phyloP scores from a whole-genome alignment of 2,797 vertebrate species.

The Pseudotriccus pelzelni region DNA sequence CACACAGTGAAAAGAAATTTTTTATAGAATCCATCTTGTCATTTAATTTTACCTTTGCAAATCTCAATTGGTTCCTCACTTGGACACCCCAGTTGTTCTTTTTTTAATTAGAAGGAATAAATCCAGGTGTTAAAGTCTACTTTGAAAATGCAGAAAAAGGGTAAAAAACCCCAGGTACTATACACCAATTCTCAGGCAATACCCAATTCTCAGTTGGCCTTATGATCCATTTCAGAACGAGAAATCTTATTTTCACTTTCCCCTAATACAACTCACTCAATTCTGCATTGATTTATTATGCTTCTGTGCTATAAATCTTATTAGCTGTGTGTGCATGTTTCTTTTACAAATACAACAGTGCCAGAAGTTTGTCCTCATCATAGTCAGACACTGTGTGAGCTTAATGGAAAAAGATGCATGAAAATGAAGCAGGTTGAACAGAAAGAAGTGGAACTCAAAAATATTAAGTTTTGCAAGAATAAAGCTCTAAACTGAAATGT shows the following conservation, averaged over 20 bases:
- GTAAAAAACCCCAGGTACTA: not conserved
- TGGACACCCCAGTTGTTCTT: not conserved
- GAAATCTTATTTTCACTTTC: slow-evolving; percentile 52
- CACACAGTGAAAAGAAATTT: not conserved
- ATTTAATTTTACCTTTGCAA: not conserved
- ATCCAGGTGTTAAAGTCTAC: not conserved
- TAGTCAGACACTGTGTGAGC: not conserved
- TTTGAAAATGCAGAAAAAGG: not conserved
- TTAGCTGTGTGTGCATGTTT: slow-evolving; percentile 28
- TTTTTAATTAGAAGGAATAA: not conserved
- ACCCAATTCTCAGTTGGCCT: not conserved
- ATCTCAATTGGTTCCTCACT: not conserved
- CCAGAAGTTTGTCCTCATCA: slow-evolving; percentile 27
- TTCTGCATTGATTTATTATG: slow-evolving; percentile 55
- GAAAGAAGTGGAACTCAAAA: not conserved
- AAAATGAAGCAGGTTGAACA: not conserved
- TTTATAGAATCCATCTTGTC: not conserved
- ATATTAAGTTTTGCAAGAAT: not conserved
- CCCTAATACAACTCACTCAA: slow-evolving; percentile 9
- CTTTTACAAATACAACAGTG: slow-evolving; percentile 28
- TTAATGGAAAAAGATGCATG: slow-evolving; percentile 14
- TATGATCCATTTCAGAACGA: slow-evolving; percentile 32
- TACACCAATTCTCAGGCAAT: not conserved
- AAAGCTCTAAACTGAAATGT: not conserved
- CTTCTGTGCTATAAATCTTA: slow-evolving; percentile 39